Conservation (phyloP, 2,888 invertebrate species). For the Hypselothyrea guttata region DNA sequence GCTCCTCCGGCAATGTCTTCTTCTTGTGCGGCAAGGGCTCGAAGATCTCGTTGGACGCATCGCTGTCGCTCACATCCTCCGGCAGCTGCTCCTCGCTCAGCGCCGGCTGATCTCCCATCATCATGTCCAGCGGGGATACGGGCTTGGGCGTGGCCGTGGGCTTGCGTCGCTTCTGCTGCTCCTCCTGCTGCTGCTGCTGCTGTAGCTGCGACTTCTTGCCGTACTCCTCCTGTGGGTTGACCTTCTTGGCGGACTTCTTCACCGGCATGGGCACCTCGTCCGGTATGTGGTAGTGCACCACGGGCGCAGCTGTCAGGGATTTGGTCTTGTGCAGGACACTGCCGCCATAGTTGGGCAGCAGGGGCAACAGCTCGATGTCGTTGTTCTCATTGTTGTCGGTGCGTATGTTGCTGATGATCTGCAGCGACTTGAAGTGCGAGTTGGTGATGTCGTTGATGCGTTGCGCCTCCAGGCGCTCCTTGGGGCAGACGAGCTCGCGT, state of each 20-base stretch:
- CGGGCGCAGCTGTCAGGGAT: constrained; percentile 23
- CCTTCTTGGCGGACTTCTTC: constrained; percentile 79
- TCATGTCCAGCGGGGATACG: constrained; percentile 68
- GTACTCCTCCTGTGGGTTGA: constrained; percentile 49
- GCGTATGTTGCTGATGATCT: constrained; percentile 80
- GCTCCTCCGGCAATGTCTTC: constrained; percentile 77
- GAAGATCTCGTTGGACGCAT: constrained; percentile 79
- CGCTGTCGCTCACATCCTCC: constrained; percentile 60
- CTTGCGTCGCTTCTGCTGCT: constrained; percentile 29
- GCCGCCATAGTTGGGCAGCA: constrained; percentile 57
- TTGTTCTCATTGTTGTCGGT: constrained; percentile 82
- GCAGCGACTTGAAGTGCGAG: constrained; percentile 80
- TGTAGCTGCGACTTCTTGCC: constrained; percentile 30
- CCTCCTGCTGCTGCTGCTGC: constrained; percentile 26
- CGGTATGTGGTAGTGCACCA: constrained; percentile 59
- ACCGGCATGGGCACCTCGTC: constrained; percentile 79
- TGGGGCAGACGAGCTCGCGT: constrained; percentile 76
- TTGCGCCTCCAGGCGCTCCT: constrained; percentile 79
- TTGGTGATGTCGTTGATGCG: constrained; percentile 80
- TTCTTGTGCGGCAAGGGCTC: constrained; percentile 81
- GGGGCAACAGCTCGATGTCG: constrained; percentile 77
- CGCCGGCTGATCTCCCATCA: constrained; percentile 82
- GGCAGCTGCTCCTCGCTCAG: constrained; percentile 57
- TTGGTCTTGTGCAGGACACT: constrained; percentile 50
- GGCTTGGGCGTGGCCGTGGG: constrained; percentile 12